phyloP scores from a whole-genome alignment of 1,140 invertebrate species.

The Pollicipes pollicipes region DNA sequence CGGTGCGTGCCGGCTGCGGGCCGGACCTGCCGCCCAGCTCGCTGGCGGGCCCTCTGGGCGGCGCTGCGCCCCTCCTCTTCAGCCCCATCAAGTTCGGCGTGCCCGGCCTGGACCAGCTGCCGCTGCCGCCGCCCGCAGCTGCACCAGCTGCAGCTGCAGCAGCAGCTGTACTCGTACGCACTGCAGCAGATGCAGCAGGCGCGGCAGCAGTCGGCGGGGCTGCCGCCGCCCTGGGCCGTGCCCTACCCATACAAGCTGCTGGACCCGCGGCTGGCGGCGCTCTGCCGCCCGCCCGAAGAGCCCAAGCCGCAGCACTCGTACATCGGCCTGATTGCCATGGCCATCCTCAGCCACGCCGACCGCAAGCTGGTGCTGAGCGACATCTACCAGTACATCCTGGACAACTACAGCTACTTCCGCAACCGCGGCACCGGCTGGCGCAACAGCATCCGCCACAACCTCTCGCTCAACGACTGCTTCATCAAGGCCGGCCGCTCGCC shows the following conservation, averaged over 20 bases:
- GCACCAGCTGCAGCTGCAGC: too few species aligned
- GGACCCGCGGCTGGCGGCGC: too few species aligned
- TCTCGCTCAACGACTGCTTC: slow-evolving; percentile 96
- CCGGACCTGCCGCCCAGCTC: too few species aligned
- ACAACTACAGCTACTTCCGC: slow-evolving; percentile 92
- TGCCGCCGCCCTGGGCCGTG: not conserved
- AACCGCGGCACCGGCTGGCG: slow-evolving; percentile 88
- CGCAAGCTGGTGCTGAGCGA: slow-evolving; percentile 89
- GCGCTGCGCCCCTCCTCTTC: too few species aligned
- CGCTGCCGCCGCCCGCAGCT: too few species aligned
- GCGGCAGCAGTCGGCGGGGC: too few species aligned
- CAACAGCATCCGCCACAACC: slow-evolving; percentile 92
- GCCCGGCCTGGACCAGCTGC: too few species aligned
- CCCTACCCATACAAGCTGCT: slow-evolving; percentile 17
- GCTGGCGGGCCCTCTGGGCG: too few species aligned
- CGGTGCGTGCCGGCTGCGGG: too few species aligned
- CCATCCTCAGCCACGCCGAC: slow-evolving; percentile 82
- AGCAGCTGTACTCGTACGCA: too few species aligned
- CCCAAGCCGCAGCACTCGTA: slow-evolving; percentile 91
- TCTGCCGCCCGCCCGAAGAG: slow-evolving; percentile 55
- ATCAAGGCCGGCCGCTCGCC: slow-evolving; percentile 87
- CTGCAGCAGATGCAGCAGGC: too few species aligned
- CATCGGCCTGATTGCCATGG: slow-evolving; percentile 93
- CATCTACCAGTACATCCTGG: slow-evolving; percentile 95
- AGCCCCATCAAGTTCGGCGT: too few species aligned